These are phyloP conservation scores for Engraulis encrasicolus DNA, from an alignment of 2,113 vertebrate species.

Conservation along the genomic window DNA sequence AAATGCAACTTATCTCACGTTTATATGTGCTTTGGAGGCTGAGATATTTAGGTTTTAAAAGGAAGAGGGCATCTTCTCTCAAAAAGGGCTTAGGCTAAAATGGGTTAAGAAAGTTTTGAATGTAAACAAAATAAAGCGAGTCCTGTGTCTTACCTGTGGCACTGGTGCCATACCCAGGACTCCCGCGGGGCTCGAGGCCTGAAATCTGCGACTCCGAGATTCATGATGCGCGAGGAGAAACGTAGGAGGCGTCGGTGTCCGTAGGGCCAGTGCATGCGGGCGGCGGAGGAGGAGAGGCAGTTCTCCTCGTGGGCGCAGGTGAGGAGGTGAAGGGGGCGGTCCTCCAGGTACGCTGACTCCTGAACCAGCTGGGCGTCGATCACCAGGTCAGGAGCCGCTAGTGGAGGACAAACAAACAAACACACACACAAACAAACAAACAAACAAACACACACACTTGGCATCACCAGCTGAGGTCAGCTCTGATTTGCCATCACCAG, in stretches of 20 bases:
- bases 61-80: no score
- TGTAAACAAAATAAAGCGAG: no score
- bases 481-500: no score
- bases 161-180: slow-evolving; percentile 96
- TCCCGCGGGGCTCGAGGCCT: slow-evolving; percentile 85
- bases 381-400: slow-evolving; percentile 92
- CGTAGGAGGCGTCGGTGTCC: slow-evolving; percentile 93
- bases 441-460: no score
- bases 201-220: slow-evolving; percentile 91
- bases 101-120: no score
- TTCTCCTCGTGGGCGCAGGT: slow-evolving; percentile 94
- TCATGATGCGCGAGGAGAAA: slow-evolving; percentile 96
- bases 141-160: slow-evolving; percentile 82
- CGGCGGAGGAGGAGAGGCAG: slow-evolving; percentile 89
- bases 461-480: no score
- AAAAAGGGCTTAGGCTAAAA: no score
- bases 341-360: slow-evolving; percentile 93
- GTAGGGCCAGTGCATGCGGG: slow-evolving; percentile 89
- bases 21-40: no score
- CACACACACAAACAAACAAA: no score
- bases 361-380: slow-evolving; percentile 91
- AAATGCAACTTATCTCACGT: no score
- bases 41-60: no score
- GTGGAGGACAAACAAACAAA: neutral
- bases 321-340: slow-evolving; percentile 89